phyloP scores from a whole-genome alignment of 2,113 vertebrate genomes.

The Thunnus maccoyii region DNA sequence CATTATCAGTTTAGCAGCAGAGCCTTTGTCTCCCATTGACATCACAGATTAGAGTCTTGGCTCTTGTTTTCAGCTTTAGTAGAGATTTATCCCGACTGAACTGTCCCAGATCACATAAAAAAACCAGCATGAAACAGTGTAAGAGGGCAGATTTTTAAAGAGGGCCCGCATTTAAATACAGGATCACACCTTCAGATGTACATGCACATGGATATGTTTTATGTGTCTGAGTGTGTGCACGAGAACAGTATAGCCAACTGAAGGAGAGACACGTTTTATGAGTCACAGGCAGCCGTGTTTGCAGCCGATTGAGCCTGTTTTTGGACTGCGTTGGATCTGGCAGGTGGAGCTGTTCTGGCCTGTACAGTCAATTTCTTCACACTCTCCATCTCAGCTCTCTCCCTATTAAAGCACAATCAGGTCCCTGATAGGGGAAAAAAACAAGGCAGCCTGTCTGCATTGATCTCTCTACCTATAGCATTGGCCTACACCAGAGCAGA shows the following conservation, averaged over 20 bases:
- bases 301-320: slow-evolving; percentile 42
- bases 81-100: slow-evolving; percentile 64
- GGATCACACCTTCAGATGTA: slow-evolving; percentile 28
- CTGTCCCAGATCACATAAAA: slow-evolving; percentile 48
- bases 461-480: slow-evolving; percentile 75
- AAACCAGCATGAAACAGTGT: slow-evolving; percentile 32
- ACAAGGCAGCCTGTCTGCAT: slow-evolving; percentile 49
- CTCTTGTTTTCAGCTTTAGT: slow-evolving; percentile 67
- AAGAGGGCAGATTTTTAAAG: slow-evolving; percentile 29
- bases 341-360: slow-evolving; percentile 49
- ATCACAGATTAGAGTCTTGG: slow-evolving; percentile 74
- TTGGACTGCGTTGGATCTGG: slow-evolving; percentile 42
- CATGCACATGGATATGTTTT: background rate
- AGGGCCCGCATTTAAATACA: slow-evolving; percentile 31
- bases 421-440: slow-evolving; percentile 33
- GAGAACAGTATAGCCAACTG: background rate
- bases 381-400: slow-evolving; percentile 44
- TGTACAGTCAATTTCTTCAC: slow-evolving; percentile 53
- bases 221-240: background rate
- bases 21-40: slow-evolving; percentile 70
- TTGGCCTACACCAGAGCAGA: slow-evolving; percentile 52
- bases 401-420: slow-evolving; percentile 73
- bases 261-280: background rate
- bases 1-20: slow-evolving; percentile 66
- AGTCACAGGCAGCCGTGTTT: slow-evolving; percentile 29